These are phyloP conservation scores for Gibbula magus DNA, from an alignment of 2,888 invertebrate genomes.

Conservation along the genomic window DNA sequence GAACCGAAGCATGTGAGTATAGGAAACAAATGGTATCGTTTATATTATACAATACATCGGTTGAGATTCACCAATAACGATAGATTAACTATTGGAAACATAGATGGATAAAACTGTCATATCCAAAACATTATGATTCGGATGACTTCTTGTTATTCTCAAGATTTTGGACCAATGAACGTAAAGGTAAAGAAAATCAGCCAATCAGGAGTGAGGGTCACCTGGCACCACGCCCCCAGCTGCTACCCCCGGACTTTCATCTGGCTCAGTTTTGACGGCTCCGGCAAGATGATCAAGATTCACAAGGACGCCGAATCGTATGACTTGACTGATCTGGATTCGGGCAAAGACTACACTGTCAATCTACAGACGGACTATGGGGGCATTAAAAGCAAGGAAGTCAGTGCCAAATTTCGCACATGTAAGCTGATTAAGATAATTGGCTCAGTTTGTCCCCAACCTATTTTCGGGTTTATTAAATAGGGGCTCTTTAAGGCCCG, in stretches of 20 bases:
- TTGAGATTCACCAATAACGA: too few relatives aligned
- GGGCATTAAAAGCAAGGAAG: slow-evolving; percentile 17
- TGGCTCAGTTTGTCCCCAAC: too few relatives aligned
- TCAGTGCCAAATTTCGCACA: not conserved
- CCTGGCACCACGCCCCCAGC: slow-evolving; percentile 35
- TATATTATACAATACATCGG: too few relatives aligned
- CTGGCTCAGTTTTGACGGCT: slow-evolving; percentile 25
- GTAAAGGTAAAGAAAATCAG: slow-evolving; percentile 18
- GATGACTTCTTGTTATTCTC: too few relatives aligned
- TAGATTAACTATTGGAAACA: too few relatives aligned
- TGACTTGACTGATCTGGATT: slow-evolving; percentile 26
- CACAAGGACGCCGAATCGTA: slow-evolving; percentile 36
- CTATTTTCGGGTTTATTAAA: too few relatives aligned
- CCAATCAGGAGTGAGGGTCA: slow-evolving; percentile 20
- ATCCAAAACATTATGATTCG: too few relatives aligned
- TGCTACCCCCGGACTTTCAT: slow-evolving; percentile 35
- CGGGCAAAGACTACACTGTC: slow-evolving; percentile 30
- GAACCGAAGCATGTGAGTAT: slow-evolving; percentile 11
- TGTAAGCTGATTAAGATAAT: not conserved
- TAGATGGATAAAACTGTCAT: too few relatives aligned
- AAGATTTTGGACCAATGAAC: slow-evolving; percentile 35
- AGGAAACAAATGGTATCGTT: too few relatives aligned
- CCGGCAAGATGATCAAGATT: slow-evolving; percentile 12
- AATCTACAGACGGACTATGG: slow-evolving; percentile 27
- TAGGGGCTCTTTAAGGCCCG: too few relatives aligned